Base-by-base conservation (phyloP, 92 coral and sea anemone genomes). In the Epizoanthus illoricatus region DNA sequence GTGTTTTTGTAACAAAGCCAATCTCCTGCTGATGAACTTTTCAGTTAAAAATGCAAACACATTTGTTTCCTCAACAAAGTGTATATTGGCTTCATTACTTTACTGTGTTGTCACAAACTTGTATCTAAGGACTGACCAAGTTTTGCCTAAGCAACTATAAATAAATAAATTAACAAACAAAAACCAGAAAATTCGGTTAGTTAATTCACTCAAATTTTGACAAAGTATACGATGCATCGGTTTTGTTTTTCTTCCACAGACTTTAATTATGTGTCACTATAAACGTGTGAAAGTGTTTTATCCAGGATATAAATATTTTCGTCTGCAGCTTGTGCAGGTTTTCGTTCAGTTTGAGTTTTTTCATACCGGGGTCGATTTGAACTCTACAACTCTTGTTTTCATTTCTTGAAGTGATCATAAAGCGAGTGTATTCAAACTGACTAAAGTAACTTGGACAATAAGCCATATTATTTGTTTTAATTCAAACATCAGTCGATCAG, bases 161-260 rank as follows among this genome's bases (percentile, higher is more conserved):
- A 59, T 59, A 59, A 59, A 4, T 13, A 63, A 78, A 23, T 43
- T 78, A 19, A 43, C 45, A 41, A 42, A 58, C 19, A 43, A 78
- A 63, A 62, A 23, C 19, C 71, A 43, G 18, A 41, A 40, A 74
- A 39, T 52, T 52, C 13, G 15, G 56, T 52, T 45, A 52, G 56
- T 52, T 45, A 52, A 52, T 52, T 52, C 56, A 13, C 56, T 52
- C 15, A 52, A 52, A 52, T 52, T 52, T 52, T 13, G 15, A 13
- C 56, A 13, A 52, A 52, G 56, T 52, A 16, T 52, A 28, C 5
- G 39, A 42, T 47, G 33, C 61, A 63, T 7, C 10, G 13, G 15
- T 40, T 20, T 78, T 76, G 56, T 63, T 78, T 58, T 78, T 63
- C 49, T 55, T 61, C 70, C 16, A 5, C 71, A 63, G 43, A 78